These are phyloP conservation scores for Tamias sibiricus DNA, from an alignment of 2,113 vertebrate species.

Conservation along the genomic window DNA sequence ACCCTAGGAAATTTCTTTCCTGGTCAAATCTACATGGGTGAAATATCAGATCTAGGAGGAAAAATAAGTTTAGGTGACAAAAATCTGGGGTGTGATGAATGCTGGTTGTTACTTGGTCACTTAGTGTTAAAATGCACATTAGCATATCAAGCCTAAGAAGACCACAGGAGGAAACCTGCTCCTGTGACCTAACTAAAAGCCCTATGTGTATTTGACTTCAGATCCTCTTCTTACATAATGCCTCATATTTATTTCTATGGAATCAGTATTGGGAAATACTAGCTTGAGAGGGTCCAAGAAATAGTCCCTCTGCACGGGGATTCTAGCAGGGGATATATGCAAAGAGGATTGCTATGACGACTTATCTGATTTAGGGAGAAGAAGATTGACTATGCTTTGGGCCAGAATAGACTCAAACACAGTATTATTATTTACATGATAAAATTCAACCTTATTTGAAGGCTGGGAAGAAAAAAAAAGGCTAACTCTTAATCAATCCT, in stretches of 20 bases:
- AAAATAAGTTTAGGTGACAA: neutral
- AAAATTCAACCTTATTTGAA: constrained; percentile 62
- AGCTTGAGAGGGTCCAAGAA: neutral
- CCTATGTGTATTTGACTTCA: neutral
- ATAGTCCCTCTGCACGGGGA: neutral
- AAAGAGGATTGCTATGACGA: neutral
- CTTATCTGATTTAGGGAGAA: constrained; percentile 25
- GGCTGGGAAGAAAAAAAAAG: constrained; percentile 54
- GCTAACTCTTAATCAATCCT: constrained; percentile 67
- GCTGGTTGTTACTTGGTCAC: neutral
- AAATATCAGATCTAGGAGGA: neutral
- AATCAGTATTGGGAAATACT: neutral
- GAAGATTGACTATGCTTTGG: constrained; percentile 30
- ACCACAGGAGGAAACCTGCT: neutral
- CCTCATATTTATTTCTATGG: constrained; percentile 12
- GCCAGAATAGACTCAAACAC: constrained; percentile 60
- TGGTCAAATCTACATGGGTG: neutral
- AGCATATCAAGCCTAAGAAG: neutral
- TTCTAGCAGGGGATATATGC: neutral
- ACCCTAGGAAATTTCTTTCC: constrained; percentile 14
- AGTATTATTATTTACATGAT: constrained; percentile 54
- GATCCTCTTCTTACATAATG: neutral
- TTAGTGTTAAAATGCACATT: neutral
- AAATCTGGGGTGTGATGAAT: neutral
- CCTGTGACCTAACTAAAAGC: neutral